A percentile compares a stretch with the other conserved stretches of the same genome.
Evolutionary conservation across 2,113 vertebrate genomes (phyloP).

Genomic region (Emydocephalus ijimae): DNA sequence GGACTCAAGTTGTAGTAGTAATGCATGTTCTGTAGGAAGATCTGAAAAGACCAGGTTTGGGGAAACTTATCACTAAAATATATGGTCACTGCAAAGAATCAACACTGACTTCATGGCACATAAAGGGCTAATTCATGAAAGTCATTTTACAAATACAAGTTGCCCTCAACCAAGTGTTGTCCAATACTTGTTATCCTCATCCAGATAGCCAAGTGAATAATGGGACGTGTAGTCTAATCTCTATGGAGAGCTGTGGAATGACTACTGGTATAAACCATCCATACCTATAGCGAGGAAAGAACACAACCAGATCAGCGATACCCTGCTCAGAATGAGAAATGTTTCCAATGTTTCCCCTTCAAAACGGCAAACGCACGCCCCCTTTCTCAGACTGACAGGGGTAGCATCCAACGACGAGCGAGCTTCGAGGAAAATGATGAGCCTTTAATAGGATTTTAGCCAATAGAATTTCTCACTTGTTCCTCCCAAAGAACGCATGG

Average conservation of each 20-base stretch:
- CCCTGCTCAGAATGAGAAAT: background rate
- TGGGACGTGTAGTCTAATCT: background rate
- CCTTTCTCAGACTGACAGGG: too few relatives aligned
- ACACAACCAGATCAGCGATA: background rate
- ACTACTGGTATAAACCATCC: background rate
- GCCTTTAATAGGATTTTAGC: background rate
- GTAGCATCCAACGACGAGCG: rapidly evolving
- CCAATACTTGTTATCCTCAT: background rate
- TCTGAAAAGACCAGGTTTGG: background rate
- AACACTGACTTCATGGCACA: background rate
- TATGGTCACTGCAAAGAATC: background rate
- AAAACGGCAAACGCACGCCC: background rate
- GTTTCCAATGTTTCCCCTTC: background rate
- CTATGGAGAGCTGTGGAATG: background rate
- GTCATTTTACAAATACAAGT: background rate
- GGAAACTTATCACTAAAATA: background rate
- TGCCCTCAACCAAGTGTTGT: background rate
- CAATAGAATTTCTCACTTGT: background rate
- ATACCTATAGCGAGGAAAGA: background rate
- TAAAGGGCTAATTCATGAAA: background rate
- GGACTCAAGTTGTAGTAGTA: background rate
- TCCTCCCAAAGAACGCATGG: background rate
- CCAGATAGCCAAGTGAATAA: background rate
- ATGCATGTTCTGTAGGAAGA: background rate
- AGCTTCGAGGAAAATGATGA: background rate